These are phyloP conservation scores for Eurystomus gularis DNA, from an alignment of 2,113 vertebrate species.

Conservation along the genomic window DNA sequence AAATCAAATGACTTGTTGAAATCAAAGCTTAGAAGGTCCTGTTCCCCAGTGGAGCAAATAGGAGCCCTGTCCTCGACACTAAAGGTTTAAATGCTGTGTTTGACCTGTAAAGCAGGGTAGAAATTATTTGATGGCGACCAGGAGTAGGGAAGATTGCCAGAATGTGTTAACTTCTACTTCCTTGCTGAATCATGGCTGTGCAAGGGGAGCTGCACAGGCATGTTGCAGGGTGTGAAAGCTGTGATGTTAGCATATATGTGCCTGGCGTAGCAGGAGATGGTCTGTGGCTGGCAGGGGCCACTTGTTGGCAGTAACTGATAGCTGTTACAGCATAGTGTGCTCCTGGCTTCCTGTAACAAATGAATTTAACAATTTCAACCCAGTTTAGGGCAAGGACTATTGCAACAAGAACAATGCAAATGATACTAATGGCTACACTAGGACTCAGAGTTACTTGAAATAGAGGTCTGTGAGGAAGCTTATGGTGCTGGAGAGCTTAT, in stretches of 20 bases:
- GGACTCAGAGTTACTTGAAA: background rate
- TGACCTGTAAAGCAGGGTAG: background rate
- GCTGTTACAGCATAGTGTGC: background rate
- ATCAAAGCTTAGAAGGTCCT: background rate
- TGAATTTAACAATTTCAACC: background rate
- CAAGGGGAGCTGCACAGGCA: background rate
- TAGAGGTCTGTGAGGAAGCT: background rate
- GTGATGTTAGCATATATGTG: accelerated
- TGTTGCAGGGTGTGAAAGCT: background rate
- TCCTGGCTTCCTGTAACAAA: background rate
- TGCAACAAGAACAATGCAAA: background rate
- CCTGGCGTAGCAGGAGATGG: background rate
- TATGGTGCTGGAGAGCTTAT: background rate
- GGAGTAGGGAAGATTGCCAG: background rate
- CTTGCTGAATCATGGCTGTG: background rate
- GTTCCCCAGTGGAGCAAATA: background rate
- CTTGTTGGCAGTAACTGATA: background rate
- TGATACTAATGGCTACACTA: background rate
- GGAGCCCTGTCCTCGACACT: background rate
- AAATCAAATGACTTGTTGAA: background rate
- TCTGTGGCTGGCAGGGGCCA: background rate
- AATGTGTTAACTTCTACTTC: background rate
- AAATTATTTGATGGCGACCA: background rate
- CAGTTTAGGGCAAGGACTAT: background rate
- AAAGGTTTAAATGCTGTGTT: background rate